Evolutionary conservation across 1,140 invertebrate genomes (phyloP), one percentile per base, ranked within the genome.

Genomic region (Drosophila micromelanica): DNA sequence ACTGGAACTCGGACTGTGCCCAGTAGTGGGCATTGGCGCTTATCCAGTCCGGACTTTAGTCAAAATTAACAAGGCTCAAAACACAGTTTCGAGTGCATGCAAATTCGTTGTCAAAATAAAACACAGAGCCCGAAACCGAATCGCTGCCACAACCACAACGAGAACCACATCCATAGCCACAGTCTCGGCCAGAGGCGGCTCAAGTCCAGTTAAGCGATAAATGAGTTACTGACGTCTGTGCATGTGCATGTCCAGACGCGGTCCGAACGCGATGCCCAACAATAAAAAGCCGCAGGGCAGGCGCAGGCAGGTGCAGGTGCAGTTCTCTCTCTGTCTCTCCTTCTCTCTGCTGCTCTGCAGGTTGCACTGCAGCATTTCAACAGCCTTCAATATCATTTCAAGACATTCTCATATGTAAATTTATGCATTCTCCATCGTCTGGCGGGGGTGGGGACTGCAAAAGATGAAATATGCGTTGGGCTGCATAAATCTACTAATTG

Each of bases 61-160:
- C 84, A 89, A 90, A 90, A 80, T 79, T 80, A 90, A 90, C 89
- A 91, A 89, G 84, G 63, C 80, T 91, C 85, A 75, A 80, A 91
- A 91, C 89, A 91, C 89, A 91, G 80, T 81, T 86, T 91, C 68
- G 63, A 85, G 60, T 73, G 84, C 89, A 91, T 91, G 89, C 89
- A 91, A 91, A 91, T 91, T 91, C 89, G 89, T 79, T 90, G 81
- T 90, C 78, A 69, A 89, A 87, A 84, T 87, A 87, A 64, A 63
- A 67, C 52, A 57, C 56, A 73, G 56, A 78, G 64, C 60, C 56
- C 30, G 55, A 68, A 63, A 56, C 27, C 40, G 42, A 63, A 73
- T 23, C 45, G 17, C 45, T 20, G 45, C 45, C 48, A 51, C 48
- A 35, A n/a, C 4, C 48, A 13, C 48, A 27, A n/a, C 37, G 30